Conservation (phyloP, 2,888 invertebrate genomes). For the Branchellion lobata region DNA sequence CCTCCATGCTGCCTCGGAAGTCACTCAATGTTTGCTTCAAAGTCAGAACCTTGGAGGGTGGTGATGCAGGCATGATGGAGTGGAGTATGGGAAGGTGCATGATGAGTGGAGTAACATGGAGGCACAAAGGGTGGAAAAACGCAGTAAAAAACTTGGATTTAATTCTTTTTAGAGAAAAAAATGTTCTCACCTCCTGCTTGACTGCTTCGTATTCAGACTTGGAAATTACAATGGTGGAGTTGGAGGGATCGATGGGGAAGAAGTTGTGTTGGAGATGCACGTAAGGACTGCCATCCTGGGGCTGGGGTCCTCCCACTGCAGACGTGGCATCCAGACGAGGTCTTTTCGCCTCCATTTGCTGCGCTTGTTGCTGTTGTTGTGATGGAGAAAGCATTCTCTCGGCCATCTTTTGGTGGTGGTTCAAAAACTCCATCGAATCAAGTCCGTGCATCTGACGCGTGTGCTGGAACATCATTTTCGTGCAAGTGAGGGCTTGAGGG, state of each 20-base stretch:
- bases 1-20: slow-evolving; percentile 43
- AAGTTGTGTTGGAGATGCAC: slow-evolving; percentile 44
- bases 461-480: slow-evolving; percentile 47
- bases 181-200: slow-evolving; percentile 46
- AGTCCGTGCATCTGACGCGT: slow-evolving; percentile 47
- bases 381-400: slow-evolving; percentile 46
- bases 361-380: slow-evolving; percentile 39
- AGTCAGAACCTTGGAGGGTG: slow-evolving; percentile 38
- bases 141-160: too few species aligned
- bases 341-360: slow-evolving; percentile 39
- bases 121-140: too few species aligned
- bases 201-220: slow-evolving; percentile 47
- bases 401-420: slow-evolving; percentile 46
- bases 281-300: slow-evolving; percentile 30
- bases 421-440: slow-evolving; percentile 48
- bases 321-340: slow-evolving; percentile 42
- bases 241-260: slow-evolving; percentile 46
- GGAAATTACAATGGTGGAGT: slow-evolving; percentile 43
- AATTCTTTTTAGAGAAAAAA: too few species aligned
- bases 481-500: neutral
- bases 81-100: too few species aligned
- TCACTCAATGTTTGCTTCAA: slow-evolving; percentile 45
- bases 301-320: slow-evolving; percentile 34
- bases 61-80: neutral
- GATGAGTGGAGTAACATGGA: too few species aligned